phyloP scores from a whole-genome alignment of 2,888 invertebrate species.

The Hydrotaea cyrtoneurina region DNA sequence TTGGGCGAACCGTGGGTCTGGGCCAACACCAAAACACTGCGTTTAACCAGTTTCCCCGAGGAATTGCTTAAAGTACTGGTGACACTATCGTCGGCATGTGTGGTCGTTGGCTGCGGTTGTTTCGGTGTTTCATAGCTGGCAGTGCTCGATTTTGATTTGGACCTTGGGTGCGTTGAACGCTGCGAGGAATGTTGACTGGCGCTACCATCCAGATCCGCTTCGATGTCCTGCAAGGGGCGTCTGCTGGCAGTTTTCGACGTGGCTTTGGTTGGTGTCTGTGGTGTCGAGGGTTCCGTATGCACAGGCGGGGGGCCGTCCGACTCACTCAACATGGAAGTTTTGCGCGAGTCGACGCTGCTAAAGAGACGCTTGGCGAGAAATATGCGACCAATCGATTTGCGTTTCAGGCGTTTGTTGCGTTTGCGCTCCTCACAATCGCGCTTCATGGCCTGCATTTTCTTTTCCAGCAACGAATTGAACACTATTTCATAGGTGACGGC shows the following conservation, averaged over 20 bases:
- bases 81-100: constrained; percentile 75
- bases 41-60: constrained; percentile 71
- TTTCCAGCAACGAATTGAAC: constrained; percentile 79
- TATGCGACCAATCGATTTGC: constrained; percentile 78
- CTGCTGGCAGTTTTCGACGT: constrained; percentile 46
- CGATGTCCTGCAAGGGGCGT: constrained; percentile 64
- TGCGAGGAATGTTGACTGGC: constrained; percentile 41
- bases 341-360: constrained; percentile 63
- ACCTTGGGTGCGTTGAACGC: constrained; percentile 46
- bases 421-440: constrained; percentile 80
- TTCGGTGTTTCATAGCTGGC: constrained; percentile 47
- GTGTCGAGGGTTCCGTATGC: constrained; percentile 49
- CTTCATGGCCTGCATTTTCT: constrained; percentile 80
- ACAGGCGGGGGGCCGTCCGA: constrained; percentile 44
- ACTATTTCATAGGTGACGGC: constrained; percentile 80
- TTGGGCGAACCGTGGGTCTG: constrained; percentile 76
- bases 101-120: constrained; percentile 17
- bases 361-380: constrained; percentile 78
- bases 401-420: constrained; percentile 77
- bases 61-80: constrained; percentile 79
- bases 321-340: constrained; percentile 53
- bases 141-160: constrained; percentile 62
- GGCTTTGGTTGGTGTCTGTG: constrained; percentile 48
- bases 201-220: constrained; percentile 66
- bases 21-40: constrained; percentile 77